A percentile compares a stretch with the other conserved stretches of the same genome.
phyloP scores from a whole-genome alignment of 2,797 vertebrate genomes.

The Lagodon rhomboides region DNA sequence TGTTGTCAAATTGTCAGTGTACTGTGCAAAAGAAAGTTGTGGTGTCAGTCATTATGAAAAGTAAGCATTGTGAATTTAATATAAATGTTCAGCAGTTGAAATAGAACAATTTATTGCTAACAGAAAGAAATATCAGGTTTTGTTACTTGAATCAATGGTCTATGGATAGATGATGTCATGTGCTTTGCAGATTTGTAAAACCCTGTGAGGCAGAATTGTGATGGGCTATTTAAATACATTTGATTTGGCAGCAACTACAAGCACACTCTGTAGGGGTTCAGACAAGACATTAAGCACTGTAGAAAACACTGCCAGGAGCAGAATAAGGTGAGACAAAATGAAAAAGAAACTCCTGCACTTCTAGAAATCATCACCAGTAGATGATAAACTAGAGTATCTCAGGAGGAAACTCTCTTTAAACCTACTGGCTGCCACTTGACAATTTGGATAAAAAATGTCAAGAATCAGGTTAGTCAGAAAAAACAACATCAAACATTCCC shows the following conservation, averaged over 20 bases:
- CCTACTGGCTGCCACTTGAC: not conserved
- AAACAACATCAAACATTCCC: not conserved
- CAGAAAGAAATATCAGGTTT: not conserved
- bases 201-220: not conserved
- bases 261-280: not conserved
- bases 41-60: constrained; percentile 7
- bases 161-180: not conserved
- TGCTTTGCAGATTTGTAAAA: not conserved
- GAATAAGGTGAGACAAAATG: not conserved
- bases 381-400: not conserved
- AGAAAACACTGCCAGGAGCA: not conserved
- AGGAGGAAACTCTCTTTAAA: not conserved
- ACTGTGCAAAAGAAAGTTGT: not conserved
- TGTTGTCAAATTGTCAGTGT: not conserved
- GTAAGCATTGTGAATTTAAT: not conserved
- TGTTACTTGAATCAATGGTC: not conserved
- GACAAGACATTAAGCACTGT: no score
- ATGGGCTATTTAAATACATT: not conserved
- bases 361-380: not conserved
- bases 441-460: not conserved
- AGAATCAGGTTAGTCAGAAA: not conserved
- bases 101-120: constrained; percentile 15
- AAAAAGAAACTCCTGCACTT: not conserved
- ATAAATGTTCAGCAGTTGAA: constrained; percentile 1
- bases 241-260: not conserved